A percentile compares a stretch with the other conserved stretches of the same genome.
Conservation (phyloP, 92 coral and sea anemone genomes). For the Porites evermanni region DNA sequence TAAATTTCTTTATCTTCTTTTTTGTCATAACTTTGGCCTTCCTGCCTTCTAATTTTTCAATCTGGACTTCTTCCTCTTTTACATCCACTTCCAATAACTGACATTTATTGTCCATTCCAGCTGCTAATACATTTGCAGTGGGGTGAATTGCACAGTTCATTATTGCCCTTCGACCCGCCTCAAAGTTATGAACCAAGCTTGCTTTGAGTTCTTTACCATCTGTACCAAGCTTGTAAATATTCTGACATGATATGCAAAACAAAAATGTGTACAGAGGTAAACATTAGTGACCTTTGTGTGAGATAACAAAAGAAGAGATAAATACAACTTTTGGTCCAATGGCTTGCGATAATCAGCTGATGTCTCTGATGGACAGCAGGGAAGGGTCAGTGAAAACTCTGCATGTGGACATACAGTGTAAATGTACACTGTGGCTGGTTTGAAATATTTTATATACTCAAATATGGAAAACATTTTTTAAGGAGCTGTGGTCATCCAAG, state of each 20-base stretch:
- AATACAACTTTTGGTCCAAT: too few relatives aligned
- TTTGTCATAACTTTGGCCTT: conserved; percentile 64
- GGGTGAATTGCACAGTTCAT: conserved; percentile 99
- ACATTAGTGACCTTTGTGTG: too few relatives aligned
- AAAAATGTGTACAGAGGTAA: neutral
- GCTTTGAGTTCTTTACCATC: conserved; percentile 79
- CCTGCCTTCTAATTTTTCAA: conserved; percentile 63
- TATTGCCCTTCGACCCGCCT: conserved; percentile 91
- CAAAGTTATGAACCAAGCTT: conserved; percentile 87
- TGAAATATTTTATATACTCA: too few relatives aligned
- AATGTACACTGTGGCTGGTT: too few relatives aligned
- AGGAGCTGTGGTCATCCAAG: too few relatives aligned
- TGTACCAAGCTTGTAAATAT: conserved; percentile 81
- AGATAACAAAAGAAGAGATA: too few relatives aligned
- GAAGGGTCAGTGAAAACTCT: too few relatives aligned
- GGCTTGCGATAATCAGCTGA: too few relatives aligned
- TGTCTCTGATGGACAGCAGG: too few relatives aligned
- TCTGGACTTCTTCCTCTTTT: conserved; percentile 78
- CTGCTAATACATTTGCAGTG: conserved; percentile 75
- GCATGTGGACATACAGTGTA: too few relatives aligned
- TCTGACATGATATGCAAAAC: conserved; percentile 51
- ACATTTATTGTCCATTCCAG: conserved; percentile 98
- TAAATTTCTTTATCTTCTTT: conserved; percentile 70
- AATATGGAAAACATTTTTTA: too few relatives aligned
- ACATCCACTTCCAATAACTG: conserved; percentile 81